Evolutionary conservation across 2,797 vertebrate species (phyloP), one percentile per base, ranked within the genome.

Genomic region (Acanthis flammea): DNA sequence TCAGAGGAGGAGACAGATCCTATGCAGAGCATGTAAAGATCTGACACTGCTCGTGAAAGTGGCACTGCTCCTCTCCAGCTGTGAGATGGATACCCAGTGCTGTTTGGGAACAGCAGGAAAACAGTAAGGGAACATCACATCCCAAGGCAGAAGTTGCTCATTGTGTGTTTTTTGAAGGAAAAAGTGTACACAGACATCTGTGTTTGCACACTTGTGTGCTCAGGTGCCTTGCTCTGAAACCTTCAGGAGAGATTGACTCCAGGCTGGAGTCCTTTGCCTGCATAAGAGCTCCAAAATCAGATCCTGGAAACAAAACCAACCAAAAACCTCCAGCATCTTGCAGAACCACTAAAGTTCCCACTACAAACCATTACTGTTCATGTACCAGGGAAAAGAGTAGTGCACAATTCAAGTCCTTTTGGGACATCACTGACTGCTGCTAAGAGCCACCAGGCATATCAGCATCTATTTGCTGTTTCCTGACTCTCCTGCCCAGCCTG

Each of bases 41-140:
- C 61, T 57, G 41, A 54, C 19, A 19, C 8, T 24, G 55, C 71
- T 45, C 18, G 33, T 19, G 35, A 41, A 66, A 66, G 71, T 24
- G 19, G 1, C 28, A 21, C 44, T 27, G 37, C 85, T 61, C 14
- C 75, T 83, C 76, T 33, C 65, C 22, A 55, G 63, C 13, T 66
- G 35, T 7, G 2, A 47, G 51, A 62, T 0, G 2, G 72, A 35
- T 5, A 57, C 35, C 1, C 1, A 39, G 75, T 5, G 67, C 58
- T 2, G 0, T 5, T 18, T 1, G 2, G 65, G n/a, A 88, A 47
- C 45, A 71, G 54, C 14, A 71, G 61, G 58, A 35, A 44, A 70
- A 77, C 24, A 58, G 42, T 61, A n/a, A 55, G 41, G 3, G 71
- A 91, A 3, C 41, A 28, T 19, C 68, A 63, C 31, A 60, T 8